These are phyloP conservation scores for Pocillopora verrucosa DNA, from an alignment of 64 coral and sea anemone species.

Conservation along the genomic window DNA sequence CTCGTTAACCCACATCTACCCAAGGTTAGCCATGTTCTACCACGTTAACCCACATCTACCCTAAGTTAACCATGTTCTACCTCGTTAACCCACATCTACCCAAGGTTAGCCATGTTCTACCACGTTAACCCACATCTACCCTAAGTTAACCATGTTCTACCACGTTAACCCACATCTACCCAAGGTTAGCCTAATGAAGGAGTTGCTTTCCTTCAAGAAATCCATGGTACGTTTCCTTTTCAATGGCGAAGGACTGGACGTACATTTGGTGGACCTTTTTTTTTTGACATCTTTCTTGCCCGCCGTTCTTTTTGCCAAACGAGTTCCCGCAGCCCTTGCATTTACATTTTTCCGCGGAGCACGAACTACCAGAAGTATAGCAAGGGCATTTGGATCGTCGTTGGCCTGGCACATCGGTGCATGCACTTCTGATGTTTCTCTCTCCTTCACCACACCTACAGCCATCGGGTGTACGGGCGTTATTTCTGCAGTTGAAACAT, in stretches of 20 bases:
- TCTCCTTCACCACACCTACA: conserved; percentile 18
- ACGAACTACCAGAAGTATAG: neutral
- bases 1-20: no score
- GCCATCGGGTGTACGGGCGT: neutral
- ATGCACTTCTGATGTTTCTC: no score
- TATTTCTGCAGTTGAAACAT: conserved; percentile 44
- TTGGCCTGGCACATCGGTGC: neutral
- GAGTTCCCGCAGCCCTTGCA: conserved; percentile 36
- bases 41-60: no score
- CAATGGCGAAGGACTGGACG: conserved; percentile 37
- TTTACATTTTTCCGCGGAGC: conserved; percentile 4
- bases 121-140: no score
- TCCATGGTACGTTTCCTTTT: conserved; percentile 10
- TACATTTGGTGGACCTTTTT: neutral
- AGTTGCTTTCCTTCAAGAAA: neutral
- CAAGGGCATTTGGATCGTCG: conserved; percentile 20
- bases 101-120: no score
- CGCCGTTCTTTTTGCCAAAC: neutral
- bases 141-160: no score
- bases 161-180: no score
- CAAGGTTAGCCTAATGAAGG: neutral
- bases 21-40: no score
- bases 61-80: no score
- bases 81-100: no score
- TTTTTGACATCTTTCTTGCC: neutral